Conservation (phyloP, 2,113 vertebrate genomes). For the Vulpes lagopus region DNA sequence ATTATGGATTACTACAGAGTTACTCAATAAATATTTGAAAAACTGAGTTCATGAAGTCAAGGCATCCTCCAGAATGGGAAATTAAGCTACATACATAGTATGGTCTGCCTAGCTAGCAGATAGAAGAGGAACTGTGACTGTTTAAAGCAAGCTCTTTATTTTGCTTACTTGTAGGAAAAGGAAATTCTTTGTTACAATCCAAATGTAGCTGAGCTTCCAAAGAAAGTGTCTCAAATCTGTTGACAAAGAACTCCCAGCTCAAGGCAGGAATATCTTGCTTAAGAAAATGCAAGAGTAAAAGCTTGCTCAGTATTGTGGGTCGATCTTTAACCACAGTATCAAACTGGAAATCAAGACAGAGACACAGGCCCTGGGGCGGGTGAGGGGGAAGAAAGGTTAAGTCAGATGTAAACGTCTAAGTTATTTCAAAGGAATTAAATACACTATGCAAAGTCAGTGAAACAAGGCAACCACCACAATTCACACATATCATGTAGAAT, state of each 20-base stretch:
- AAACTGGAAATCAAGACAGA: conserved; percentile 99
- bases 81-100: background rate
- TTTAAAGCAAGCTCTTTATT: conserved; percentile 59
- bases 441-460: background rate
- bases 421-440: background rate
- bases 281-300: conserved; percentile 96
- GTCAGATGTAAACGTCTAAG: background rate
- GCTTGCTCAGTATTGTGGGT: conserved; percentile 97
- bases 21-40: background rate
- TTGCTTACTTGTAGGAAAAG: conserved; percentile 97
- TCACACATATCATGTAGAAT: background rate
- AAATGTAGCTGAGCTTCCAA: conserved; percentile 98
- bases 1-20: background rate
- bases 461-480: background rate
- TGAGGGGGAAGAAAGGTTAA: background rate
- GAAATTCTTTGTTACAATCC: conserved; percentile 99
- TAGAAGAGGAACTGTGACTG: background rate
- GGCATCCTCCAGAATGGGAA: background rate
- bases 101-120: background rate
- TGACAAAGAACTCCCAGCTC: conserved; percentile 99
- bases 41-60: background rate
- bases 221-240: conserved; percentile 98
- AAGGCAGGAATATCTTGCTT: conserved; percentile 97
- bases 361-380: conserved; percentile 93
- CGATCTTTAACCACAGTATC: conserved; percentile 98